phyloP scores from a whole-genome alignment of 2,888 invertebrate genomes.

The Metellina segmentata region DNA sequence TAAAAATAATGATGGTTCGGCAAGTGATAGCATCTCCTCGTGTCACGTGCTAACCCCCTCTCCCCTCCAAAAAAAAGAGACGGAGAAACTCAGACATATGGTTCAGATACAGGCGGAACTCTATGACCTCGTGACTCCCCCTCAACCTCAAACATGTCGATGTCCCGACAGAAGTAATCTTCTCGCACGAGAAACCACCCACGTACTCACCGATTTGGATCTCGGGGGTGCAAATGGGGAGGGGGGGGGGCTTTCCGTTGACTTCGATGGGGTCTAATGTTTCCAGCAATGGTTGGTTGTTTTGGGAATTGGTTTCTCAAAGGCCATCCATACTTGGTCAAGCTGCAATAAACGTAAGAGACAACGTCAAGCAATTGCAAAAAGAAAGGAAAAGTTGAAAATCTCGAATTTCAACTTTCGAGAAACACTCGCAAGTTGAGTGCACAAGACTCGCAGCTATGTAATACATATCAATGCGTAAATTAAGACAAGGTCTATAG shows the following conservation, averaged over 20 bases:
- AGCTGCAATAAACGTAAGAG: not conserved
- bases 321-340: not conserved
- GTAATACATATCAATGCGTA: too few species aligned
- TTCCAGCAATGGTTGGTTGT: constrained; percentile 2
- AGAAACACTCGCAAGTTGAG: too few species aligned
- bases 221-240: not conserved
- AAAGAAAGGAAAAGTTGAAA: too few species aligned
- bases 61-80: not conserved
- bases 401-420: too few species aligned
- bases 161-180: not conserved
- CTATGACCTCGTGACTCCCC: not conserved
- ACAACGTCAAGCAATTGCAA: not conserved
- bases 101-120: not conserved
- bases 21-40: not conserved
- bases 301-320: constrained; percentile 1
- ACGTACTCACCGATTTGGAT: not conserved
- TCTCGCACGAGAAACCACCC: not conserved
- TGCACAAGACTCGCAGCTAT: too few species aligned
- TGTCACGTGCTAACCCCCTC: not conserved
- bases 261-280: not conserved
- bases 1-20: not conserved
- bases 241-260: not conserved
- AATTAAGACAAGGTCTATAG: too few species aligned
- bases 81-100: not conserved
- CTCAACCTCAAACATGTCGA: not conserved